phyloP scores from a whole-genome alignment of 2,797 vertebrate species.

The Lutjanus argentimaculatus region DNA sequence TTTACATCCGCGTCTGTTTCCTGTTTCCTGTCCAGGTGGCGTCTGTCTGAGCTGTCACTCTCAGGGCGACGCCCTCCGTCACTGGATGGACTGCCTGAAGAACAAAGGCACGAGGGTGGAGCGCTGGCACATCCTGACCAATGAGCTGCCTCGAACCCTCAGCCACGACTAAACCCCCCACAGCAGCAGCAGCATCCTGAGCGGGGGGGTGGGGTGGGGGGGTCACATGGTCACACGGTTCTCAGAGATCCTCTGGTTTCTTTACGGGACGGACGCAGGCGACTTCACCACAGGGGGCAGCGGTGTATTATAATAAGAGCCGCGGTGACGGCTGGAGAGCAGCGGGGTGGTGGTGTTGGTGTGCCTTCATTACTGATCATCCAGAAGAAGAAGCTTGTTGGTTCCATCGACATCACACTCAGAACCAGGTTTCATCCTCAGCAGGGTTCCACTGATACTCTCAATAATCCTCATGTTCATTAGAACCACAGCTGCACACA shows the following conservation, averaged over 20 bases:
- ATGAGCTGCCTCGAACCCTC: conserved; percentile 87
- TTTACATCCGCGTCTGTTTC: neutral
- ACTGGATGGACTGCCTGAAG: conserved; percentile 91
- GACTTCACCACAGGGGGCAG: conserved; percentile 13
- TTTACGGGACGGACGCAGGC: conserved; percentile 3
- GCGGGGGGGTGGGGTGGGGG: neutral
- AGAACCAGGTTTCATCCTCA: neutral
- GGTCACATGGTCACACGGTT: neutral
- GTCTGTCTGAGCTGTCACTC: conserved; percentile 88
- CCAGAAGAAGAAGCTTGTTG: conserved; percentile 6
- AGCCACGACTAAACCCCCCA: conserved; percentile 74
- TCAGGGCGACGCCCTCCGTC: conserved; percentile 89
- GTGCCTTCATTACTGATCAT: conserved; percentile 59
- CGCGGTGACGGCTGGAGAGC: neutral
- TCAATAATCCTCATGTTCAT: neutral
- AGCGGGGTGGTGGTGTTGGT: conserved; percentile 4
- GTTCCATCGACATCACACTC: conserved; percentile 18
- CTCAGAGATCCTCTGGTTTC: conserved; percentile 18
- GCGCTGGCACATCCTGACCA: conserved; percentile 92
- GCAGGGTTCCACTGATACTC: neutral
- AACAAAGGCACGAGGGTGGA: conserved; percentile 87
- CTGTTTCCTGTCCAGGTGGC: conserved; percentile 79
- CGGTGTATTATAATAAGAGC: conserved; percentile 35
- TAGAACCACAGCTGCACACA: too few species aligned
- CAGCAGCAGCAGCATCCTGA: neutral